Conservation (phyloP, 2,113 vertebrate species). For the Nothobranchius kuhntae region DNA sequence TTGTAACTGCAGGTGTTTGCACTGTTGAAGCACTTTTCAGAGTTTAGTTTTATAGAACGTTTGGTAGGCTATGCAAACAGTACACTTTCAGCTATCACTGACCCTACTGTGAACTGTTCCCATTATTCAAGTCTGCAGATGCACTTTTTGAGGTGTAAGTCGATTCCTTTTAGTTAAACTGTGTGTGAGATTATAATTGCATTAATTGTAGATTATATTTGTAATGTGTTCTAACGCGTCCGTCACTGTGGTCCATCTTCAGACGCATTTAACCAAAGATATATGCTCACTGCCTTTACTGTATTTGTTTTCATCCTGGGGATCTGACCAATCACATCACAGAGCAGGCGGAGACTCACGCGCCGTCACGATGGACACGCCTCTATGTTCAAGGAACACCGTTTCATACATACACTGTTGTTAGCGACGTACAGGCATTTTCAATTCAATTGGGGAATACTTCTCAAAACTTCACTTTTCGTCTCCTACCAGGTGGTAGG, state of each 20-base stretch:
- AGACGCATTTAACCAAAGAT: slow-evolving; percentile 21
- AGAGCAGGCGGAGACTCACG: slow-evolving; percentile 52
- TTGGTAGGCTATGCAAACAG: no score
- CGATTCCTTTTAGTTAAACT: no score
- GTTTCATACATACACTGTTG: slow-evolving; percentile 76
- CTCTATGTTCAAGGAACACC: slow-evolving; percentile 71
- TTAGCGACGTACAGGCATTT: slow-evolving; percentile 67
- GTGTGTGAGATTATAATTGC: no score
- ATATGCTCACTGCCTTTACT: slow-evolving; percentile 17
- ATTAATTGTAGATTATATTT: no score
- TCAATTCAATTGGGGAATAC: slow-evolving; percentile 41
- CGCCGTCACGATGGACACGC: slow-evolving; percentile 62
- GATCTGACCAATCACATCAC: slow-evolving; percentile 53
- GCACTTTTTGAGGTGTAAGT: no score
- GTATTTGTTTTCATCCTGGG: slow-evolving; percentile 72
- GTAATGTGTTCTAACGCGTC: background rate
- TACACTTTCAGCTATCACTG: no score
- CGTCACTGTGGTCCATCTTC: background rate
- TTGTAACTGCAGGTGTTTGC: no score
- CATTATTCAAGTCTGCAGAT: no score
- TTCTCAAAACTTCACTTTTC: slow-evolving; percentile 32
- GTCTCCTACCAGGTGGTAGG: slow-evolving; percentile 11
- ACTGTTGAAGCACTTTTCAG: no score
- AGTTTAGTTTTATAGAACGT: no score
- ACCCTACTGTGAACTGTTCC: no score